Conservation (phyloP, 37 sponge, comb jelly and placozoan genomes). For the Spongia lamella region DNA sequence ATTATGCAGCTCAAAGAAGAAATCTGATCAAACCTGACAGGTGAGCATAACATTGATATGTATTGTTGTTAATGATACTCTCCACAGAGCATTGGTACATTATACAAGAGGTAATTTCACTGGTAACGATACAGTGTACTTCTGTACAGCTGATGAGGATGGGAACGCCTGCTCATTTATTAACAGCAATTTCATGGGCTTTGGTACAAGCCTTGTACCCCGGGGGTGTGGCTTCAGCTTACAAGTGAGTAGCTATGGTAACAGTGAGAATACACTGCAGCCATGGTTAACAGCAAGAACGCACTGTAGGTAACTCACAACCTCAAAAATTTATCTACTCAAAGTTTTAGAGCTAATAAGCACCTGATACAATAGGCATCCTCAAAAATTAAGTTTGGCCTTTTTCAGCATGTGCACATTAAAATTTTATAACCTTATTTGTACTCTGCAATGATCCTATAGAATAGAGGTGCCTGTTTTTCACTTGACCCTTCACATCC, state of each 20-base stretch:
- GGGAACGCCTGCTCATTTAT: constrained; percentile 92
- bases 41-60: constrained; percentile 6
- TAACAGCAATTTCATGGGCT: constrained; percentile 93
- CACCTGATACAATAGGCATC: no score
- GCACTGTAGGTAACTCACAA: no score
- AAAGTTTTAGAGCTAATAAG: no score
- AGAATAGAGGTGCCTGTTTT: constrained; percentile 86
- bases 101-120: constrained; percentile 54
- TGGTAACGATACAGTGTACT: constrained; percentile 82
- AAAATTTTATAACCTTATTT: background rate
- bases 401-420: no score
- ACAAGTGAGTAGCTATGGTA: constrained; percentile 44
- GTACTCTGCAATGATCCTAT: background rate
- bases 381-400: no score
- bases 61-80: background rate
- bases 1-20: constrained; percentile 63
- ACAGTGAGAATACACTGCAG: background rate
- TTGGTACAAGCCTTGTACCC: constrained; percentile 85
- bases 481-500: constrained; percentile 75
- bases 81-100: constrained; percentile 10
- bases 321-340: no score
- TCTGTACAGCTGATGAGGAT: constrained; percentile 62
- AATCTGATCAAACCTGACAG: constrained; percentile 39
- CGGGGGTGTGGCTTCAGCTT: constrained; percentile 84
- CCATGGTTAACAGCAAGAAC: no score